A percentile compares a stretch with the other conserved stretches of the same genome.
Evolutionary conservation across 92 coral and sea anemone genomes (phyloP).

Genomic region (Hydrozoanthus gracilis): DNA sequence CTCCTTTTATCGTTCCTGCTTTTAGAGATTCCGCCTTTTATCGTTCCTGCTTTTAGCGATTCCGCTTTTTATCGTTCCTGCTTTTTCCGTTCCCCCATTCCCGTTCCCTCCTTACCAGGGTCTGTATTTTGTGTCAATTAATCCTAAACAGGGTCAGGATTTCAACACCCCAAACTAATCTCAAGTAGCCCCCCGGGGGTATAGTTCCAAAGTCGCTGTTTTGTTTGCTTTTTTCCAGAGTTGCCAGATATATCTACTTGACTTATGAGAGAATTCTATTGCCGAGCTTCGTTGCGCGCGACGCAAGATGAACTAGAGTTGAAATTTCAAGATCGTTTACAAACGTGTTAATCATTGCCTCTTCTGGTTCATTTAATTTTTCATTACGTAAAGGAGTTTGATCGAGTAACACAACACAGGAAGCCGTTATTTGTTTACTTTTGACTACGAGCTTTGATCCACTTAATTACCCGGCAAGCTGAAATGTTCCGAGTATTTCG

Average conservation of each 20-base stretch:
- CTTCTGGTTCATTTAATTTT: background rate
- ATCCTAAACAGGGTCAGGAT: no score
- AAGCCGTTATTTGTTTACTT: background rate
- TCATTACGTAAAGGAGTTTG: background rate
- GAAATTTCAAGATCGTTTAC: background rate
- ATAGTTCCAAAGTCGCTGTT: background rate
- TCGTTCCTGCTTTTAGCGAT: no score
- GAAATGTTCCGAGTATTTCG: background rate
- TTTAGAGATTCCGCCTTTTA: no score
- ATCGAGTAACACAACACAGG: background rate
- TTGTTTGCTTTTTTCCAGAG: background rate
- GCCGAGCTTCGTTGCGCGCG: background rate
- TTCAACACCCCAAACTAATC: no score
- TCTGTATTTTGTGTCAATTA: no score
- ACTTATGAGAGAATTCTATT: background rate
- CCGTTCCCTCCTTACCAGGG: no score
- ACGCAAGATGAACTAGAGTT: background rate
- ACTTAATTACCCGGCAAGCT: background rate
- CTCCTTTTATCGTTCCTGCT: no score
- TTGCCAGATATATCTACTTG: background rate
- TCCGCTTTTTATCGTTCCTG: no score
- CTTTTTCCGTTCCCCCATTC: no score
- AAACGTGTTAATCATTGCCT: background rate
- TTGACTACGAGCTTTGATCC: background rate
- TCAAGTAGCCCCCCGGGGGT: background rate